Conservation (phyloP, 2,888 invertebrate genomes). For the Acronicta psi region DNA sequence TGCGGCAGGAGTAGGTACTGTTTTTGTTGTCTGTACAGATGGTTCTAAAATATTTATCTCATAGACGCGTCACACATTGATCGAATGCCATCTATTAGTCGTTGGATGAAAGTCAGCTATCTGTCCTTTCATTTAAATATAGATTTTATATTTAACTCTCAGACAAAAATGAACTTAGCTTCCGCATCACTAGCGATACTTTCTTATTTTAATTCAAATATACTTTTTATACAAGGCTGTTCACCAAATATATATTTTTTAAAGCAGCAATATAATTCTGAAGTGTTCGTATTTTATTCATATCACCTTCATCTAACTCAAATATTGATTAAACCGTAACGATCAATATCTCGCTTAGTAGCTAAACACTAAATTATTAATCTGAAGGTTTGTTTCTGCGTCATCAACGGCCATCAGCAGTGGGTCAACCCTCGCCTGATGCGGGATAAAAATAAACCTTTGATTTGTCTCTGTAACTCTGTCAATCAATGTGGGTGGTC, state of each 20-base stretch:
- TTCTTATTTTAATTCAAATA: neutral
- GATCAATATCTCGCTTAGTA: conserved; percentile 28
- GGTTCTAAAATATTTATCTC: neutral
- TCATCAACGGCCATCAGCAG: conserved; percentile 62
- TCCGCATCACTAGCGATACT: conserved; percentile 11
- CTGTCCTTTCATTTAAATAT: conserved; percentile 3
- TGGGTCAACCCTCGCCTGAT: conserved; percentile 62
- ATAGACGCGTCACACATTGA: neutral
- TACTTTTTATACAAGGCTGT: neutral
- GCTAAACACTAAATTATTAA: conserved; percentile 53
- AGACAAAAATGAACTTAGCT: conserved; percentile 5
- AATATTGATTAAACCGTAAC: conserved; percentile 43
- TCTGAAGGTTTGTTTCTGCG: conserved; percentile 68
- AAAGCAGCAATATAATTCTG: conserved; percentile 1
- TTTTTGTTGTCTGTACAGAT: neutral
- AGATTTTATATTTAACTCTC: conserved; percentile 3
- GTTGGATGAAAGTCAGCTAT: neutral
- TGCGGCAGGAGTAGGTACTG: too few relatives aligned
- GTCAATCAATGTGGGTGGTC: conserved; percentile 56
- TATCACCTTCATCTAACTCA: conserved; percentile 11
- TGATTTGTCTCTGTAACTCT: conserved; percentile 60
- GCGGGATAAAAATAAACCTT: conserved; percentile 63
- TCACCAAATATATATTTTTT: conserved; percentile 1
- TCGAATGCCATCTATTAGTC: neutral
- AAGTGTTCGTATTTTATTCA: conserved; percentile 7